Conservation (phyloP, 2,797 vertebrate species). For the Hemitrygon akajei region DNA sequence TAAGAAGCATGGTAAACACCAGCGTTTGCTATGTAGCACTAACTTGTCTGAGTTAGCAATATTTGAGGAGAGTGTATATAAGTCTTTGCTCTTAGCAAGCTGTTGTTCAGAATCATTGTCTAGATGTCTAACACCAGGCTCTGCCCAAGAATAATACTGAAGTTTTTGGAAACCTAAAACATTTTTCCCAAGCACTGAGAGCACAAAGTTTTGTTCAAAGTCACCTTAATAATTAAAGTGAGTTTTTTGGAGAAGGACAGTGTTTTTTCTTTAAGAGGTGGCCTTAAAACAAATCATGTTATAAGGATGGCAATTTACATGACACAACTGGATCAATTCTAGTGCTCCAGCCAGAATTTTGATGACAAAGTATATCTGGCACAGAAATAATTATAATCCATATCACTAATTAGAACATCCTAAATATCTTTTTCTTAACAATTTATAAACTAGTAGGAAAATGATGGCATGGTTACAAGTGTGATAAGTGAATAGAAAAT, state of each 20-base stretch:
- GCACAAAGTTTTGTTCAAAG: constrained; percentile 45
- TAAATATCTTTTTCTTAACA: constrained; percentile 30
- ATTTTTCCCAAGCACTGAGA: constrained; percentile 38
- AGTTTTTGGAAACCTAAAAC: neutral
- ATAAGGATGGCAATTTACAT: constrained; percentile 38
- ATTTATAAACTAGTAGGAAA: constrained; percentile 23
- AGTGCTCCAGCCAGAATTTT: constrained; percentile 54
- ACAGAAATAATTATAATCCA: constrained; percentile 48
- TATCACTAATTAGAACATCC: constrained; percentile 46
- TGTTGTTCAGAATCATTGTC: neutral
- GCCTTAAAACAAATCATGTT: neutral
- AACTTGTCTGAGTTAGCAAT: neutral
- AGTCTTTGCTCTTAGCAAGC: neutral
- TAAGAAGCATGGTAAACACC: neutral
- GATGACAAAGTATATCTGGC: constrained; percentile 42
- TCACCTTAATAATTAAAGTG: constrained; percentile 47
- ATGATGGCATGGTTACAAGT: constrained; percentile 17
- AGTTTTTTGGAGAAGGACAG: constrained; percentile 46
- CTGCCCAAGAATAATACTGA: neutral
- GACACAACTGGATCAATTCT: constrained; percentile 52
- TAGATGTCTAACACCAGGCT: neutral
- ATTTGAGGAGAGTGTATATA: neutral
- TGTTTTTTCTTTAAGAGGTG: constrained; percentile 18
- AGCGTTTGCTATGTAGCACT: neutral
- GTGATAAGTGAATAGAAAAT: constrained; percentile 25